phyloP scores from a whole-genome alignment of 1,140 invertebrate genomes.

The Aricia agestis region DNA sequence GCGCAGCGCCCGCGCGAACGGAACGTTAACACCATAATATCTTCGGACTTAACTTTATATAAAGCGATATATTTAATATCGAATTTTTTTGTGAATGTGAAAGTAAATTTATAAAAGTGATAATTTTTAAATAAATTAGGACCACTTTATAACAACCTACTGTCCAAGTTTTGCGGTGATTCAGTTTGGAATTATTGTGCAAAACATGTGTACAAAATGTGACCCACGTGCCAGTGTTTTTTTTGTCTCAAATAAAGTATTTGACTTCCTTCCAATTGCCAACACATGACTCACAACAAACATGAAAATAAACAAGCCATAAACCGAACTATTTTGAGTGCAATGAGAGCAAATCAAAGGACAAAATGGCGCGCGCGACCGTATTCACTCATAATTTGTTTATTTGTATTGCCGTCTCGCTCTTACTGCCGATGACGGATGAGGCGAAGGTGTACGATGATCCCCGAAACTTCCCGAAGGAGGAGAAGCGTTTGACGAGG shows the following conservation, averaged over 20 bases:
- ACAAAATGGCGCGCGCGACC: constrained; percentile 62
- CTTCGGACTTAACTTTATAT: not conserved
- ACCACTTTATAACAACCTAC: too few relatives aligned
- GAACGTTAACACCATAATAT: constrained; percentile 28
- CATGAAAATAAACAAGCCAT: constrained; percentile 42
- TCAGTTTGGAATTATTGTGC: too few relatives aligned
- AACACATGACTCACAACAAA: constrained; percentile 47
- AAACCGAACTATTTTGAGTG: constrained; percentile 60
- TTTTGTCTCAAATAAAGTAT: not conserved
- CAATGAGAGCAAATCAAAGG: constrained; percentile 55
- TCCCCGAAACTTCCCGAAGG: constrained; percentile 46
- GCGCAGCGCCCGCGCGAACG: constrained; percentile 33
- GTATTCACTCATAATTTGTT: constrained; percentile 64
- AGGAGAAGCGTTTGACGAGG: constrained; percentile 61
- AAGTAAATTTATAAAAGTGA: not conserved
- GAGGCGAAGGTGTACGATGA: constrained; percentile 59
- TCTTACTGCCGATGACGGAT: constrained; percentile 57
- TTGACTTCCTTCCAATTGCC: not conserved
- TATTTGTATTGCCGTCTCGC: constrained; percentile 68
- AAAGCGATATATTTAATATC: not conserved
- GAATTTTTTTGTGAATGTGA: not conserved
- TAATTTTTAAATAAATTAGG: too few relatives aligned
- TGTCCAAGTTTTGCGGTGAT: too few relatives aligned
- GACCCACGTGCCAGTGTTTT: not conserved
- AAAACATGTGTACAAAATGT: not conserved